Conservation (phyloP, 2,113 vertebrate genomes). For the Prietella phreatophila region DNA sequence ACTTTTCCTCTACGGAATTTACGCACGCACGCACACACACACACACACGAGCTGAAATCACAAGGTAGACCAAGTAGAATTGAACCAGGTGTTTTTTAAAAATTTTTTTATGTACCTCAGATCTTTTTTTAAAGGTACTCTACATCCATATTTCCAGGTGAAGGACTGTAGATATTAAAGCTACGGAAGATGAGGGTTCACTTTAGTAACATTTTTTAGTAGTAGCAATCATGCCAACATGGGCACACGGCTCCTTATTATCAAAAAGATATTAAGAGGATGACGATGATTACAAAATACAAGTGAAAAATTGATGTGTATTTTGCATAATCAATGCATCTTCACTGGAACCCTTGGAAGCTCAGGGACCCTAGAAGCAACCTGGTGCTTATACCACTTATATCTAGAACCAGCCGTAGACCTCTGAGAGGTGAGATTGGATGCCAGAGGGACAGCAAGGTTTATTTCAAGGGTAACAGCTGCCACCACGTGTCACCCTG, state of each 20-base stretch:
- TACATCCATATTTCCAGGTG: background rate
- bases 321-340: no score
- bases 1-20: background rate
- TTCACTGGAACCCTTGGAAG: no score
- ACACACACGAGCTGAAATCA: background rate
- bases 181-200: background rate
- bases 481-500: background rate
- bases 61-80: background rate
- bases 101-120: background rate
- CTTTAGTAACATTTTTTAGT: no score
- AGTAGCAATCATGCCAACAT: background rate
- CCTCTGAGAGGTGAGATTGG: background rate
- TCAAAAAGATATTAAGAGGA: background rate
- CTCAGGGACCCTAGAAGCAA: background rate
- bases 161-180: background rate
- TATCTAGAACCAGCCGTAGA: background rate
- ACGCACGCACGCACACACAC: background rate
- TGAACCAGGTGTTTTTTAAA: background rate
- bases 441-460: background rate
- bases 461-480: conserved; percentile 18
- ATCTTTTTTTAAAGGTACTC: background rate
- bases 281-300: background rate
- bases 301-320: background rate
- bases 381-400: background rate
- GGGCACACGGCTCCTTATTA: background rate